Evolutionary conservation across 2,113 vertebrate species (phyloP).

Genomic region (Gobius niger): DNA sequence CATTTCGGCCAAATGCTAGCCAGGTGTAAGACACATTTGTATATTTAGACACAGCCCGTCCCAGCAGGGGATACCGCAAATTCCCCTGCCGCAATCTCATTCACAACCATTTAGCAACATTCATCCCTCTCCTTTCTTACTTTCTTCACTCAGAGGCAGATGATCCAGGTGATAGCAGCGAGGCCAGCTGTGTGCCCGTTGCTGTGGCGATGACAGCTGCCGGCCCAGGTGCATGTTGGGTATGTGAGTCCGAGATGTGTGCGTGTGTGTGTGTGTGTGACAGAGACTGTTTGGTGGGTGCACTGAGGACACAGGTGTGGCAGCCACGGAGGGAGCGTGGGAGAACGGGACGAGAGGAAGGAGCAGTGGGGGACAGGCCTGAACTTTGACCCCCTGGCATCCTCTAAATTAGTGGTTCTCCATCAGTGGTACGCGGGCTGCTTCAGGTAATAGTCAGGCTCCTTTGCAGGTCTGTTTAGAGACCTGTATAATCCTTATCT

Average conservation of each 20-base stretch:
- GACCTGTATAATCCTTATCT: too few species aligned
- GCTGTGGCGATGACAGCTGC: conserved; percentile 68
- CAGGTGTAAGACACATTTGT: neutral
- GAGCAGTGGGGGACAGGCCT: conserved; percentile 1
- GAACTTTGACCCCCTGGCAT: conserved; percentile 49
- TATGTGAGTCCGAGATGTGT: conserved; percentile 15
- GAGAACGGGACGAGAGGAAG: conserved; percentile 36
- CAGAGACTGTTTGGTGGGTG: conserved; percentile 44
- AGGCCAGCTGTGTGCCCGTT: conserved; percentile 70
- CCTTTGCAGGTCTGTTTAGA: too few species aligned
- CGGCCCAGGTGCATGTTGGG: conserved; percentile 67
- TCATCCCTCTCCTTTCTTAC: conserved; percentile 28
- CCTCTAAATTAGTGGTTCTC: neutral
- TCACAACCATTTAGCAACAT: conserved; percentile 4
- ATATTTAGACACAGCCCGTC: neutral
- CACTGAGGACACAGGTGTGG: conserved; percentile 66
- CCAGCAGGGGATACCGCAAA: neutral
- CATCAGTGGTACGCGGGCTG: too few species aligned
- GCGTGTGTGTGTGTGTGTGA: conserved; percentile 5
- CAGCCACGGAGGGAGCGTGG: conserved; percentile 49
- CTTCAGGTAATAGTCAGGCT: too few species aligned
- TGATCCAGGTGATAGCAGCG: conserved; percentile 66
- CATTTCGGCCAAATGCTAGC: neutral
- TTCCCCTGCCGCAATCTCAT: conserved; percentile 3
- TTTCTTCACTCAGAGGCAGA: conserved; percentile 49